Percentiles rank a stretch among this genome's conserved stretches.
Evolutionary conservation across 1,140 invertebrate species (phyloP).

Genomic region (Macrocentrus cingulum): DNA sequence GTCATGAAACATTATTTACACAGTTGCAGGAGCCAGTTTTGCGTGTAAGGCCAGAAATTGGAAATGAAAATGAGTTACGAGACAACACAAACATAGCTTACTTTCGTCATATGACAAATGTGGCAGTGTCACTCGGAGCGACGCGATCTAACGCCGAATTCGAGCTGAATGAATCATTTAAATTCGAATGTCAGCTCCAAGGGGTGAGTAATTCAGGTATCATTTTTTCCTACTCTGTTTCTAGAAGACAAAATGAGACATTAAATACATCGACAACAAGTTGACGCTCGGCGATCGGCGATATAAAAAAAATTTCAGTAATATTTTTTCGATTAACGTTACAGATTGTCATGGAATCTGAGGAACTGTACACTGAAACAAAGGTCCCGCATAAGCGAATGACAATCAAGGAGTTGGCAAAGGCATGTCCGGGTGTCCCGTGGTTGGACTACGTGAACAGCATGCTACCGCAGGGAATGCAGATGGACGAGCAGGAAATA

Average conservation of each 20-base stretch:
- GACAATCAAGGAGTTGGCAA: slow-evolving; percentile 73
- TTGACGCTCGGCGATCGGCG: slow-evolving; percentile 23
- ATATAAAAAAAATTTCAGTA: too few relatives aligned
- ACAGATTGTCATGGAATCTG: slow-evolving; percentile 84
- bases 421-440: slow-evolving; percentile 72
- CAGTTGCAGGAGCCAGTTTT: slow-evolving; percentile 91
- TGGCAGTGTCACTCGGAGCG: slow-evolving; percentile 85
- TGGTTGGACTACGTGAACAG: slow-evolving; percentile 82
- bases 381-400: slow-evolving; percentile 85
- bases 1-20: too few relatives aligned
- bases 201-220: slow-evolving; percentile 45
- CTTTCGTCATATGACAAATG: slow-evolving; percentile 82
- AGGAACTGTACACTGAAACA: slow-evolving; percentile 87
- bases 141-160: slow-evolving; percentile 66
- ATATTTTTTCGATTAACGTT: slow-evolving; percentile 25
- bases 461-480: slow-evolving; percentile 65
- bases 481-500: slow-evolving; percentile 70
- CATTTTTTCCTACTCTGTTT: background rate
- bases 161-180: slow-evolving; percentile 80
- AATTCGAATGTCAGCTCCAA: slow-evolving; percentile 95
- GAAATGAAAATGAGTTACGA: slow-evolving; percentile 84
- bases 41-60: slow-evolving; percentile 81
- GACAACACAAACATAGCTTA: slow-evolving; percentile 76
- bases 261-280: slow-evolving; percentile 15
- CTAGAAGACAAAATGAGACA: background rate